Evolutionary conservation across 2,888 invertebrate genomes (phyloP).

Genomic region (Melanostoma mellinum): DNA sequence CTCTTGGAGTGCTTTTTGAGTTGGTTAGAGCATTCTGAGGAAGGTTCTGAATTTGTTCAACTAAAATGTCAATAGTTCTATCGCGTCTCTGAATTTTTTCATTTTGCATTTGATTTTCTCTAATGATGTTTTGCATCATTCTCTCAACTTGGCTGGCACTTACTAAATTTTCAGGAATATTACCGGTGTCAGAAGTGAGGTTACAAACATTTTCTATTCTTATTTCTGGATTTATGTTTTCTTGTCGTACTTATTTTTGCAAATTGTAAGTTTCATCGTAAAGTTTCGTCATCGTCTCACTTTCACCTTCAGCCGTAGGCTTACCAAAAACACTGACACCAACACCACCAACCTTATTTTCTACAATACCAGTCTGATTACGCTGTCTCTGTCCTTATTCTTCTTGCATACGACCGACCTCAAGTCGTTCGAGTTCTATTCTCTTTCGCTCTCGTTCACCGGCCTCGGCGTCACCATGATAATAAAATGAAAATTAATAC

Average conservation of each 20-base stretch:
- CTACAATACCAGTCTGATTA: neutral
- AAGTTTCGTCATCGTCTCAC: neutral
- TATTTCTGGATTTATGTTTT: neutral
- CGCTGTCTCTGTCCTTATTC: neutral
- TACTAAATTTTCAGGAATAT: neutral
- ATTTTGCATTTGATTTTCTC: too few relatives aligned
- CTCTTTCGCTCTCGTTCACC: slow-evolving; percentile 13
- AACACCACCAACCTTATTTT: neutral
- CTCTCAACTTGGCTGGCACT: neutral
- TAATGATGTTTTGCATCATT: too few relatives aligned
- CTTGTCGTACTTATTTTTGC: neutral
- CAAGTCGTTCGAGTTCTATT: neutral
- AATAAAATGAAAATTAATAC: neutral
- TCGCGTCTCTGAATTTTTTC: too few relatives aligned
- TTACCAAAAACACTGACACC: too few relatives aligned
- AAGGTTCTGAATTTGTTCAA: neutral
- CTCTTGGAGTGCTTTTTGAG: neutral
- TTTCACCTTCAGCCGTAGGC: neutral
- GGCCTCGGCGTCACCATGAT: slow-evolving; percentile 18
- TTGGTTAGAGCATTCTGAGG: neutral
- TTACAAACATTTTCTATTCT: neutral
- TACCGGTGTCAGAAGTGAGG: too few relatives aligned
- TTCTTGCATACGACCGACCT: neutral
- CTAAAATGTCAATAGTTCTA: neutral
- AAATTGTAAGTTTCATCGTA: neutral